Evolutionary conservation across 2,797 vertebrate genomes (phyloP), one percentile per base, ranked within the genome.

Genomic region (Naso thynnoides): DNA sequence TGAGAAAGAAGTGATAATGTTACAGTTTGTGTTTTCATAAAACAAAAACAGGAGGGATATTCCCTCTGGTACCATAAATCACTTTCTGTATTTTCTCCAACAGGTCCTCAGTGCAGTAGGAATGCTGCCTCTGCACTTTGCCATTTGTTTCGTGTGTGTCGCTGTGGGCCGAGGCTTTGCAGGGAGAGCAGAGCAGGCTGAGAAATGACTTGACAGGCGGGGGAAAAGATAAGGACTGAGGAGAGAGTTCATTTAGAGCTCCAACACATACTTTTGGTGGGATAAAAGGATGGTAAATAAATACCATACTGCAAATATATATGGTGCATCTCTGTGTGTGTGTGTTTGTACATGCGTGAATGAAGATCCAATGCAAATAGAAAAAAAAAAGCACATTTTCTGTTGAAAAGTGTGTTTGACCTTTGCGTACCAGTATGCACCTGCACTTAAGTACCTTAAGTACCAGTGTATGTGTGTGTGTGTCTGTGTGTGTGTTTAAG

Each of bases 151-250:
- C 27, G 41, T 38, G 53, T 1, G 10, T 16, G 33, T 45, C 6
- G 13, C 18, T 0, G 24, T 11, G 24, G 42, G 67, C 19, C 10
- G 14, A 16, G n/a, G 47, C 62, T 72, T 50, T 65, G 59, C 24
- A 39, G 39, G 61, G 47, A 50, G 50, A 67, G 73, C 54, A 13
- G 24, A n/a, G 69, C 54, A 73, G 18, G 68, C 50, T 71, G 71
- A 77, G 81, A 76, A 85, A 70, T 68, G 15, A 76, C 45, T 52
- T 48, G 57, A 57, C 70, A 83, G 74, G 79, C 73, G 76, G 39
- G 45, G 59, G 53, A 13, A 24, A 41, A 77, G 81, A 86, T 83
- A 86, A 73, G 61, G 60, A 41, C 0, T 41, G 18, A 39, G 33
- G 24, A 41, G 13, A 55, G 55, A 73, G 58, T 50, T 78, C 49